Conservation (phyloP, 2,888 invertebrate genomes). For the Pheosia gnoma region DNA sequence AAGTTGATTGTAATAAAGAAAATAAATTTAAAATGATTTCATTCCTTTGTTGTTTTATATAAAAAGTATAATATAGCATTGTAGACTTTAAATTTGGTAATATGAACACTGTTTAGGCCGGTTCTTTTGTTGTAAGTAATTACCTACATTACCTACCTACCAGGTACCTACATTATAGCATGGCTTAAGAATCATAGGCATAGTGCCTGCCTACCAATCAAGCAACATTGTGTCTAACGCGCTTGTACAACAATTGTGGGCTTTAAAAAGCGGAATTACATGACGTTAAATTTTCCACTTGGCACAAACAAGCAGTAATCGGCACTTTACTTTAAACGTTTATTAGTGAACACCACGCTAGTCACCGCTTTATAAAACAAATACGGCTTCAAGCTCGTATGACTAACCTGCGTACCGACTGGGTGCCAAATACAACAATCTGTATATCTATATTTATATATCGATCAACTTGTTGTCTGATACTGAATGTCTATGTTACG, state of each 20-base stretch:
- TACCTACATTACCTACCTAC: too few species aligned
- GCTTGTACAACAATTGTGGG: slow-evolving; percentile 26
- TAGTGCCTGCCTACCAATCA: neutral
- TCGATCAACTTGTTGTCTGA: neutral
- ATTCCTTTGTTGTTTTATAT: too few species aligned
- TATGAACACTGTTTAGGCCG: too few species aligned
- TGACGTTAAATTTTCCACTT: slow-evolving; percentile 20
- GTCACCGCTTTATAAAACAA: slow-evolving; percentile 30
- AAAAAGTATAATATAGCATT: too few species aligned
- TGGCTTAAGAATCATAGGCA: neutral
- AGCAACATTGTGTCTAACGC: slow-evolving; percentile 13
- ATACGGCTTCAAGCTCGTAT: slow-evolving; percentile 36
- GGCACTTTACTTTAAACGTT: slow-evolving; percentile 22
- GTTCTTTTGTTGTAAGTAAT: too few species aligned
- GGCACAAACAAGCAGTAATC: slow-evolving; percentile 24
- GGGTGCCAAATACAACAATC: neutral
- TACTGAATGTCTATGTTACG: neutral
- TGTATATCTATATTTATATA: neutral
- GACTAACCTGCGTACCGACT: neutral
- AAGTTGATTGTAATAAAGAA: neutral
- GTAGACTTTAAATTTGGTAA: too few species aligned
- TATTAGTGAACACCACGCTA: slow-evolving; percentile 25
- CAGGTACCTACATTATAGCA: neutral
- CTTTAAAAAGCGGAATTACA: slow-evolving; percentile 18
- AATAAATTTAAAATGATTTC: neutral